phyloP scores from a whole-genome alignment of 2,797 vertebrate species.

The Pelochelys cantorii region DNA sequence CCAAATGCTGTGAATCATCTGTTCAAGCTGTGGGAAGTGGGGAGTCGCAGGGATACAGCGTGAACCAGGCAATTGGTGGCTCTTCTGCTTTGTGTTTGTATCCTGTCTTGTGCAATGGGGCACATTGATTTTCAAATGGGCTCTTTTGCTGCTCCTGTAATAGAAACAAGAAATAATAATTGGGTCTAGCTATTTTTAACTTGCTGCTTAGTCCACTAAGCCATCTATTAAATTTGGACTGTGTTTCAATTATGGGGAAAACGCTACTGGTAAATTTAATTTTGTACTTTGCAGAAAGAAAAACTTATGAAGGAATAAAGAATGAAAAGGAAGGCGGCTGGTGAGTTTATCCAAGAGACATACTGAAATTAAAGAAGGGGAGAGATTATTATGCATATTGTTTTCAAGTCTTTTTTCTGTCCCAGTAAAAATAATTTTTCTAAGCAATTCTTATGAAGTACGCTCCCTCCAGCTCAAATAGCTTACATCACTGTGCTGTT shows the following conservation, averaged over 20 bases:
- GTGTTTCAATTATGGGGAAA: background rate
- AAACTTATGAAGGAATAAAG: background rate
- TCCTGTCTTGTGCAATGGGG: background rate
- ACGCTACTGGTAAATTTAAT: background rate
- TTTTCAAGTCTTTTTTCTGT: background rate
- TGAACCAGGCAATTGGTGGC: too few relatives aligned
- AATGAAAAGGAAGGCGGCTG: background rate
- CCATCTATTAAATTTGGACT: background rate
- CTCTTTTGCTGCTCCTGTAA: background rate
- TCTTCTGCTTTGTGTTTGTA: background rate
- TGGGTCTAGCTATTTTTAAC: background rate
- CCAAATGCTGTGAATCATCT: too few relatives aligned
- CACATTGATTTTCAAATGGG: background rate
- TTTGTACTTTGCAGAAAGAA: background rate
- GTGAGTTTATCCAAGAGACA: background rate
- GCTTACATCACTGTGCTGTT: accelerated
- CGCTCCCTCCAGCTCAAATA: background rate
- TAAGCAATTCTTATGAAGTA: background rate
- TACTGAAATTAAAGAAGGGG: background rate
- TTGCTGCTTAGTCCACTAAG: background rate
- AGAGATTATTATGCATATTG: background rate
- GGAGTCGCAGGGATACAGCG: too few relatives aligned
- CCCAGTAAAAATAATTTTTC: background rate
- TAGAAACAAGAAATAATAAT: background rate
- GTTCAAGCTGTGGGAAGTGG: too few relatives aligned